Percentiles rank a stretch among this genome's conserved stretches.
Conservation (phyloP, 2,797 vertebrate genomes). For the Centropyge bicolor region DNA sequence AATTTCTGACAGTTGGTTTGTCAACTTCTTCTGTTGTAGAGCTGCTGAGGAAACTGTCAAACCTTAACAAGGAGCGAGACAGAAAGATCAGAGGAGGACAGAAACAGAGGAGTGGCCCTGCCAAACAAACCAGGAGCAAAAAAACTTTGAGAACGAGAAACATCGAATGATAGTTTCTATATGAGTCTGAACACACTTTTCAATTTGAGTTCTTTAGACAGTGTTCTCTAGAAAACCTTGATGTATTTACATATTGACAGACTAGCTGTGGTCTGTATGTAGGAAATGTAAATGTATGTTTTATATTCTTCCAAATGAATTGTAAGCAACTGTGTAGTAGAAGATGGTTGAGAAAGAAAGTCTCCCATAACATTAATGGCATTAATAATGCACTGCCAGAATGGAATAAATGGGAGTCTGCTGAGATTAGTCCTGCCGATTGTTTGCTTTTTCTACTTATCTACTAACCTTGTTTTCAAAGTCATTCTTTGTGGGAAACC, state of each 20-base stretch:
- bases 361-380: no score
- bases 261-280: no score
- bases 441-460: no score
- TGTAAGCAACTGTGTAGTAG: no score
- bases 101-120: constrained; percentile 35
- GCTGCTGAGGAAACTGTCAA: constrained; percentile 77
- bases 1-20: not conserved
- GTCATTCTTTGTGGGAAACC: no score
- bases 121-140: constrained; percentile 54
- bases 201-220: not conserved
- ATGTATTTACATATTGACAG: not conserved
- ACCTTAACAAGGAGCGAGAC: constrained; percentile 64
- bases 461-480: no score
- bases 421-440: no score
- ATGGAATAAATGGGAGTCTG: no score
- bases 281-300: no score
- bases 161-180: not conserved
- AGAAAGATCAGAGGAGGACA: constrained; percentile 59
- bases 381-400: no score
- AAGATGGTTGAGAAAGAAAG: no score
- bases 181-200: not conserved
- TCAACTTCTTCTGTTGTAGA: constrained; percentile 57
- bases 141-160: constrained; percentile 41
- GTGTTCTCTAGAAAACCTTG: not conserved
- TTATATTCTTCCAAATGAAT: no score